These are phyloP conservation scores for Stegastes partitus DNA, from an alignment of 2,113 vertebrate genomes.

Conservation along the genomic window DNA sequence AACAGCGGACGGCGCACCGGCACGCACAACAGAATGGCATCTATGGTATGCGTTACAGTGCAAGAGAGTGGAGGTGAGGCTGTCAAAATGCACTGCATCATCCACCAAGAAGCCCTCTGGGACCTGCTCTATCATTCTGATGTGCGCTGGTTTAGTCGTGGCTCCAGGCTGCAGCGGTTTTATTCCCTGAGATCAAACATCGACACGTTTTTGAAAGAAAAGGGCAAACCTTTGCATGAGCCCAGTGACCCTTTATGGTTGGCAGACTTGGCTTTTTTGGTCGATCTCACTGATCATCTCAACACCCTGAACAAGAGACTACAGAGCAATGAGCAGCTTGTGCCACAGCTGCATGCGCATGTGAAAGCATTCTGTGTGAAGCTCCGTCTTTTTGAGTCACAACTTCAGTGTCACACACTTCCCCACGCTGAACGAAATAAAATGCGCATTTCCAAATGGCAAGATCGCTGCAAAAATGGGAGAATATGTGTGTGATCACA, in stretches of 20 bases:
- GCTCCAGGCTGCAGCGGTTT: conserved; percentile 20
- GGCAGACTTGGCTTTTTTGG: conserved; percentile 39
- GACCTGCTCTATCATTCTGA: conserved; percentile 37
- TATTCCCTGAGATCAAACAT: conserved; percentile 33
- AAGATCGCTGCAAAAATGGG: not conserved
- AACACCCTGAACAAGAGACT: conserved; percentile 8
- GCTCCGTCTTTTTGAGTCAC: not conserved
- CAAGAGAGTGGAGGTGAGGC: conserved; percentile 10
- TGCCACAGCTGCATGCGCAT: not conserved
- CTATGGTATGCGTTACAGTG: conserved; percentile 18
- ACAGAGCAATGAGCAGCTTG: conserved; percentile 10
- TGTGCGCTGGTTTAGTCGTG: conserved; percentile 9
- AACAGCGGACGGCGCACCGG: conserved; percentile 28
- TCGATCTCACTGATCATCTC: conserved; percentile 3
- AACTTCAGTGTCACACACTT: not conserved
- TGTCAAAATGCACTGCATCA: conserved; percentile 33
- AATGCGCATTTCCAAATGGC: not conserved
- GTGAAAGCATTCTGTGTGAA: conserved; percentile 24
- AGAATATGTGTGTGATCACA: not conserved
- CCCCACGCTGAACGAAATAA: not conserved
- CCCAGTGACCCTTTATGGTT: conserved; percentile 24
- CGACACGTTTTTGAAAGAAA: conserved; percentile 19
- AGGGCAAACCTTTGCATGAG: conserved; percentile 6
- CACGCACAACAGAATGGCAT: conserved; percentile 22
- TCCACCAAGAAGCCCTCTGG: conserved; percentile 29